phyloP scores from a whole-genome alignment of 2,113 vertebrate genomes.

The Ahaetulla prasina region DNA sequence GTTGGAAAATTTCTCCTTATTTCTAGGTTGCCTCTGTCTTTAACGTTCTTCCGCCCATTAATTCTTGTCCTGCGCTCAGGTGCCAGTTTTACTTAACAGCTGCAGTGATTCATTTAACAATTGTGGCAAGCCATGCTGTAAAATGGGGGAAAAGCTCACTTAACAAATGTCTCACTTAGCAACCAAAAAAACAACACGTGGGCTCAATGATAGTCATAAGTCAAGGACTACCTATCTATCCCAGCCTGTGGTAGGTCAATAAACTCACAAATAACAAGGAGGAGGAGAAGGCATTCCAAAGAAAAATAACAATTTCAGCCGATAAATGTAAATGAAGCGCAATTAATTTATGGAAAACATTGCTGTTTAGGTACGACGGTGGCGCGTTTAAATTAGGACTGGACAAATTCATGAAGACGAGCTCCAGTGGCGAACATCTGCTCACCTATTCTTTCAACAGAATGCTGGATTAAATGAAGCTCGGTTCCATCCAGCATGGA shows the following conservation, averaged over 20 bases:
- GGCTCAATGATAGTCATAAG: neutral
- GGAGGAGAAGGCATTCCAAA: neutral
- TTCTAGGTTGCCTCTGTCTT: too few species aligned
- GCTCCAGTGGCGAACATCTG: neutral
- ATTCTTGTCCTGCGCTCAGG: too few species aligned
- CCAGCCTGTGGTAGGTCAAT: neutral
- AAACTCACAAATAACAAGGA: neutral
- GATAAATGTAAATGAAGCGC: neutral
- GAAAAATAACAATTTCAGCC: neutral
- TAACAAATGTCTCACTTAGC: too few species aligned
- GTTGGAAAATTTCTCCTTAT: too few species aligned
- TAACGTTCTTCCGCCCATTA: too few species aligned
- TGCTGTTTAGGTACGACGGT: neutral
- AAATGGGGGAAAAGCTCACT: too few species aligned
- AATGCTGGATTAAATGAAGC: neutral
- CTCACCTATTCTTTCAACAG: neutral
- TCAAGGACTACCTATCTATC: neutral
- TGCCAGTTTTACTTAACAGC: too few species aligned
- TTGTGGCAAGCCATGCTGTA: too few species aligned
- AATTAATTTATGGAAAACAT: neutral
- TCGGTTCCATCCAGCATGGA: neutral
- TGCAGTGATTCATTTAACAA: too few species aligned
- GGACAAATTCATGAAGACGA: neutral
- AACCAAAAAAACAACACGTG: too few species aligned
- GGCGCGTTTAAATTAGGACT: neutral